phyloP scores from a whole-genome alignment of 2,113 vertebrate genomes.

The Alces alces region DNA sequence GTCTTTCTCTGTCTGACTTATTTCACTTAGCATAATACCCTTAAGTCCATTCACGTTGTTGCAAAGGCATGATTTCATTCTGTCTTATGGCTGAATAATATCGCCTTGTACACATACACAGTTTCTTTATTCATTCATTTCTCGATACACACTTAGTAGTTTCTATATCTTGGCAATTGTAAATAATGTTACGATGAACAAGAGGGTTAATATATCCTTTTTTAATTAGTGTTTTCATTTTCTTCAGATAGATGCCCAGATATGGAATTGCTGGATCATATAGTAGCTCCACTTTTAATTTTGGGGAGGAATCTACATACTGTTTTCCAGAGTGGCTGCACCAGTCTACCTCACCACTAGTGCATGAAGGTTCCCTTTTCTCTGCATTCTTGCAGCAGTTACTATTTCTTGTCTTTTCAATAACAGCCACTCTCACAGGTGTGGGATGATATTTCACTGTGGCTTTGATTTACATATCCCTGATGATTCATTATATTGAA shows the following conservation, averaged over 20 bases:
- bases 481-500: not conserved
- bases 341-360: not conserved
- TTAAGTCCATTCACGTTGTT: not conserved
- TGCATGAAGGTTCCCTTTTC: not conserved
- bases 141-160: not conserved
- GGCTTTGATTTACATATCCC: not conserved
- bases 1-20: not conserved
- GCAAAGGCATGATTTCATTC: not conserved
- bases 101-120: not conserved
- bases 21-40: not conserved
- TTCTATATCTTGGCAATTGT: not conserved
- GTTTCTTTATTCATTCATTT: not conserved
- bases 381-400: not conserved
- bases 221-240: not conserved
- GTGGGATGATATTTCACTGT: not conserved
- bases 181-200: not conserved
- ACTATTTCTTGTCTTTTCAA: not conserved
- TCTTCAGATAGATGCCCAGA: not conserved
- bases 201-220: fast-evolving
- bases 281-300: not conserved
- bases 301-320: not conserved
- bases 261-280: not conserved
- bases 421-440: not conserved
- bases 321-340: not conserved
- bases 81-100: not conserved